phyloP scores from a whole-genome alignment of 1,140 invertebrate species.

The Drosophila erecta region DNA sequence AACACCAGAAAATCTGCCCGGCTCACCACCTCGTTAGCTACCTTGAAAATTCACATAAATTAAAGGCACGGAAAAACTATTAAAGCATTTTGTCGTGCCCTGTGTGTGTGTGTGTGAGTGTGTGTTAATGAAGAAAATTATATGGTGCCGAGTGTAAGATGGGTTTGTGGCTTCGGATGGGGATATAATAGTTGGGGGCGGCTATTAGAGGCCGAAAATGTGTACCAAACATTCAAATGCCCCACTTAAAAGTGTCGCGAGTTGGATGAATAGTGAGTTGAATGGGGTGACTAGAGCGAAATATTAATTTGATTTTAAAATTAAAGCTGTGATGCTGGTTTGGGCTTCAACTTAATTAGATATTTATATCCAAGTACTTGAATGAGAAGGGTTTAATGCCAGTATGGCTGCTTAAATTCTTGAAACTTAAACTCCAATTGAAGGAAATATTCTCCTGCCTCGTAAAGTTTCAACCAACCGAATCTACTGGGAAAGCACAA shows the following conservation, averaged over 20 bases:
- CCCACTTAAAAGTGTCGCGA: background rate
- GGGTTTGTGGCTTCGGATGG: constrained; percentile 8
- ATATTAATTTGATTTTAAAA: too few relatives aligned
- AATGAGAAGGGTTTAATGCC: too few relatives aligned
- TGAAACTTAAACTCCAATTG: background rate
- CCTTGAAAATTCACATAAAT: constrained; percentile 76
- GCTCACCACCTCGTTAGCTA: constrained; percentile 29
- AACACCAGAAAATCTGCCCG: background rate
- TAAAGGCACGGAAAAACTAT: constrained; percentile 80
- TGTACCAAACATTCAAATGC: constrained; percentile 9
- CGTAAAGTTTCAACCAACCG: constrained; percentile 5
- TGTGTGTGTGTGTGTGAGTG: constrained; percentile 20
- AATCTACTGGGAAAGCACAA: background rate
- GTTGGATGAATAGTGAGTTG: background rate
- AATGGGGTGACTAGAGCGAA: too few relatives aligned
- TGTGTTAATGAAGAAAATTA: constrained; percentile 75
- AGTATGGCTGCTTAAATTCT: too few relatives aligned
- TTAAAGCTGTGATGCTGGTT: too few relatives aligned
- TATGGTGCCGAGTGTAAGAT: constrained; percentile 14
- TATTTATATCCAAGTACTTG: too few relatives aligned
- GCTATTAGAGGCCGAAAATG: constrained; percentile 17
- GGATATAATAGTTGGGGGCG: constrained; percentile 10
- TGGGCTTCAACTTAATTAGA: too few relatives aligned
- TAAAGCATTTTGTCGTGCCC: constrained; percentile 68
- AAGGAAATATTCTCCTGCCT: background rate